These are phyloP conservation scores for Huso huso DNA, from an alignment of 2,797 vertebrate genomes.

Conservation along the genomic window DNA sequence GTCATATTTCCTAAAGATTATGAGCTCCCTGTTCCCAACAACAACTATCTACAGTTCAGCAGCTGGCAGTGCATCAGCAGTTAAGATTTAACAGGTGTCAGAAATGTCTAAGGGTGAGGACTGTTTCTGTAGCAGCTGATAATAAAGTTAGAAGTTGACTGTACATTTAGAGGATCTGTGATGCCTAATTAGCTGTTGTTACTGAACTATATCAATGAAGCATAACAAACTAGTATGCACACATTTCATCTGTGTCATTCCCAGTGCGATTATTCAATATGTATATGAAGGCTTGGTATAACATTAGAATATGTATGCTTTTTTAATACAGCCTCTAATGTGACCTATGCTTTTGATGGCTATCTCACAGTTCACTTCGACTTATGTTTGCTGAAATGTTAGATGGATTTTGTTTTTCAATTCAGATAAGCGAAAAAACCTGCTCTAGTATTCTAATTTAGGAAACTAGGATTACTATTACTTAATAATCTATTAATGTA, in stretches of 20 bases:
- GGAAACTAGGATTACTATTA: no score
- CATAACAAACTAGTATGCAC: constrained; percentile 25
- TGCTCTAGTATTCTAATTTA: no score
- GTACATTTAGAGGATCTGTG: constrained; percentile 28
- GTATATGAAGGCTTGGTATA: background rate
- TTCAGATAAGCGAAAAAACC: no score
- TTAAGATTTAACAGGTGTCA: background rate
- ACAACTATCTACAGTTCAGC: background rate
- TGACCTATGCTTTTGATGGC: no score
- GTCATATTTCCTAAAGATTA: background rate
- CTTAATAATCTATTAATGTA: no score
- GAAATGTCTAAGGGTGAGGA: background rate
- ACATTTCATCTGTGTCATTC: constrained; percentile 4
- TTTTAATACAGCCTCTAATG: no score
- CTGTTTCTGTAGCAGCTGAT: constrained; percentile 7
- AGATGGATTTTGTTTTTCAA: no score
- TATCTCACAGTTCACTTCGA: no score
- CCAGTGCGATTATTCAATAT: background rate
- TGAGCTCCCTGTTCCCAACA: background rate
- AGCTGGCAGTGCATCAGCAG: background rate
- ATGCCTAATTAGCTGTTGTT: constrained; percentile 25
- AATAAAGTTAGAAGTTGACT: constrained; percentile 29
- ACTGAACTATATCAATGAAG: constrained; percentile 30
- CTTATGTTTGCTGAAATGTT: no score
- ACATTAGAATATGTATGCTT: no score